These are phyloP conservation scores for Daboia siamensis DNA, from an alignment of 2,113 vertebrate genomes.

Conservation along the genomic window DNA sequence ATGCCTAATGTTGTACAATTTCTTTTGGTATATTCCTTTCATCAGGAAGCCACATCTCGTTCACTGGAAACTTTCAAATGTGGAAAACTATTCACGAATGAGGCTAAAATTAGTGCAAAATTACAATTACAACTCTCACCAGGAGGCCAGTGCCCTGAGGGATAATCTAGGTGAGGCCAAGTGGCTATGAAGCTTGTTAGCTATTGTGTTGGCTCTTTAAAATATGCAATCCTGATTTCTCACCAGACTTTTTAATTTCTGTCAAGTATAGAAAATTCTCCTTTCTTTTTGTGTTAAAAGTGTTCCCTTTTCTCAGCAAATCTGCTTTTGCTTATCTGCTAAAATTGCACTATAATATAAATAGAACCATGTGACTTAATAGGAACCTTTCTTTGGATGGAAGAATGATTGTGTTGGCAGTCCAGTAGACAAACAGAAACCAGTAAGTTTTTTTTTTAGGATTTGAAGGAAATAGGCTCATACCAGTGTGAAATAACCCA, in stretches of 20 bases:
- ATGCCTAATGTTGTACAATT: background rate
- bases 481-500: background rate
- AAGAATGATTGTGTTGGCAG: background rate
- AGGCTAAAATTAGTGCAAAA: constrained; percentile 90
- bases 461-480: background rate
- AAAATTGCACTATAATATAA: background rate
- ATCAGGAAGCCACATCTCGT: constrained; percentile 75
- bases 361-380: background rate
- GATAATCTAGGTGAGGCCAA: constrained; percentile 88
- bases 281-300: background rate
- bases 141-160: constrained; percentile 90
- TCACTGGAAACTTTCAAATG: constrained; percentile 91
- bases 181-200: constrained; percentile 5
- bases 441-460: background rate
- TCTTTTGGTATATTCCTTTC: constrained; percentile 38
- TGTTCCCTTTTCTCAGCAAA: background rate
- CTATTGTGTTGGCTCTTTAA: background rate
- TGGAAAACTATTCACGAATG: constrained; percentile 96
- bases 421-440: background rate
- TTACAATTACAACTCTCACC: constrained; percentile 85
- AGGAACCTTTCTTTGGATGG: background rate
- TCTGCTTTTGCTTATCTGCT: background rate
- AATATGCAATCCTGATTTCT: background rate
- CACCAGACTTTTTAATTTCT: background rate
- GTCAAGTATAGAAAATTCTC: background rate